These are phyloP conservation scores for Thomomys bottae DNA, from an alignment of 2,113 vertebrate species.

Conservation along the genomic window DNA sequence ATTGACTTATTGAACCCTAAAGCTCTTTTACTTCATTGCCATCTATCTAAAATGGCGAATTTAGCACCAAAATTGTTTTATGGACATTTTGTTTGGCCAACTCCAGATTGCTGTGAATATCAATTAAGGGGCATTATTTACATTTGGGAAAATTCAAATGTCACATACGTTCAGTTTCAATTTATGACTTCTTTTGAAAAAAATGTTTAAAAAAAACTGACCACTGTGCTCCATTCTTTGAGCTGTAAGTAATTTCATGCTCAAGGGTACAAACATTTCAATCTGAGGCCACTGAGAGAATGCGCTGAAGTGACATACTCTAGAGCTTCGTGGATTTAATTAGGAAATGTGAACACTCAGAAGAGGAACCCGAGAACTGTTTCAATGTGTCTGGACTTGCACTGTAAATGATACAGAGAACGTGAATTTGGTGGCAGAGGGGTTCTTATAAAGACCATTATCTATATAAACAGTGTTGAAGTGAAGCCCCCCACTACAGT, in stretches of 20 bases:
- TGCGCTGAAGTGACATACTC: accelerated
- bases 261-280: neutral
- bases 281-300: neutral
- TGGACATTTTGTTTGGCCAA: neutral
- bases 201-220: neutral
- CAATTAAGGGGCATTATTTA: neutral
- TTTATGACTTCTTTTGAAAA: neutral
- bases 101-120: neutral
- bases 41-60: neutral
- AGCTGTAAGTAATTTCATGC: neutral
- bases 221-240: neutral
- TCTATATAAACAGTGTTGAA: too few relatives aligned
- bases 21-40: neutral
- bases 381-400: accelerated
- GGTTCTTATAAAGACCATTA: too few relatives aligned
- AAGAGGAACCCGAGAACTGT: accelerated
- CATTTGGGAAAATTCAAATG: neutral
- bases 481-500: too few relatives aligned
- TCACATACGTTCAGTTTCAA: neutral
- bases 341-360: neutral
- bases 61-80: neutral
- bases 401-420: too few relatives aligned
- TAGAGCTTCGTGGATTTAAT: too few relatives aligned
- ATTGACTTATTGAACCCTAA: neutral
- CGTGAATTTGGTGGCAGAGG: neutral